Evolutionary conservation across 2,888 invertebrate genomes (phyloP), one percentile per base, ranked within the genome.

Genomic region (Cryptocephalus primarius): DNA sequence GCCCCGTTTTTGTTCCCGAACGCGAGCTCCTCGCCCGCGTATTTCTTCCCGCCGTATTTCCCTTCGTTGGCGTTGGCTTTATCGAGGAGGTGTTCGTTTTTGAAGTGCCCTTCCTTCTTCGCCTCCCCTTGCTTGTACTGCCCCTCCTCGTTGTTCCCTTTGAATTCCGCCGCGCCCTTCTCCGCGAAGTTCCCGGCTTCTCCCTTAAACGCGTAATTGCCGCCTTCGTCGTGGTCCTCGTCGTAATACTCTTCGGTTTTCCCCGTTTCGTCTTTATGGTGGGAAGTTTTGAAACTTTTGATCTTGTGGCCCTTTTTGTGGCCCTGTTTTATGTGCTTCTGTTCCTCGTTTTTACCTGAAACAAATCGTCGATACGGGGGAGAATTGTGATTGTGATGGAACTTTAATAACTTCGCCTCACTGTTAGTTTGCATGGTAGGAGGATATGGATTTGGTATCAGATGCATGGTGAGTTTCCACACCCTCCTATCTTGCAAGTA

Each of bases 261-360:
- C 46, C 79, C 79, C 54, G 78, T 75, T 56, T 81, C 80, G 55
- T 81, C 80, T 58, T 80, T 80, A 60, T 79, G 79, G 61, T 79
- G 78, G 2, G 79, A 78, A 4, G 75, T 72, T 60, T 81, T 80
- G 64, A 77, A 80, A 12, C 80, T 80, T 62, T 81, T 80, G 60
- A 77, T 76, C 9, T 75, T 74, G 60, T 79, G 79, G 0, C 80
- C 80, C 53, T 80, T 80, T 57, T 78, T 78, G 60, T 79, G 79
- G 42, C 77, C 76, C 48, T 74, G 74, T 1, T 76, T 75, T 55
- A 74, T 72, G 48, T 78, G 77, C 33, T 77, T 55, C 52, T 76
- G 72, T 44, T 74, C 75, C 46, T 75, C 77, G 48, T 75, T 76
- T 47, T 74, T 74, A 71, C 67, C 66, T 66, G 46, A 32, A 50